Conservation (phyloP, 1,140 invertebrate species). For the Centruroides vittatus region DNA sequence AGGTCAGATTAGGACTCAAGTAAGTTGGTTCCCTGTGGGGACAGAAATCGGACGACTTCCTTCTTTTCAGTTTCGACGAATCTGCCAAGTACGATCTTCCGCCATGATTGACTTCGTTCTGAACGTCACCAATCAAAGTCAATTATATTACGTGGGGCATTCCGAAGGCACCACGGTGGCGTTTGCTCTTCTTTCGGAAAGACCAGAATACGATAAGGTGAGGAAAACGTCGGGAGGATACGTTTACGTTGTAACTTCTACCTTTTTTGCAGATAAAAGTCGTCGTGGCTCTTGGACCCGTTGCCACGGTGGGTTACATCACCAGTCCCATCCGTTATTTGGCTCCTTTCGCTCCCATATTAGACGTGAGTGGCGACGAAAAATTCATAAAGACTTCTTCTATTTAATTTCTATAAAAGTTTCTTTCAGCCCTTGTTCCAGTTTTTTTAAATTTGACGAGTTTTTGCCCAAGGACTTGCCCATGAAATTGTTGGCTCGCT, state of each 20-base stretch:
- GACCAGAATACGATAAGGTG: conserved; percentile 49
- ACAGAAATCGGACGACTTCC: conserved; percentile 27
- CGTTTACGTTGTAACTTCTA: background rate
- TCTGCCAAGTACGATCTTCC: conserved; percentile 31
- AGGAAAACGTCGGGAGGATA: conserved; percentile 10
- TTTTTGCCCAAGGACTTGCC: conserved; percentile 48
- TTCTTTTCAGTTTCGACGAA: conserved; percentile 24
- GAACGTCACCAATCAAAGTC: conserved; percentile 36
- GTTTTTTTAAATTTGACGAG: conserved; percentile 43
- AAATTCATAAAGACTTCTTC: too few relatives aligned
- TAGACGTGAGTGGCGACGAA: conserved; percentile 21
- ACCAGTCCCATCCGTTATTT: conserved; percentile 41
- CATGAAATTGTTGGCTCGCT: conserved; percentile 41
- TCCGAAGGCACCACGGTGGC: conserved; percentile 48
- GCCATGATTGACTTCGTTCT: conserved; percentile 34
- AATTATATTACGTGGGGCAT: conserved; percentile 49
- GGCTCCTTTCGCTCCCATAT: conserved; percentile 24
- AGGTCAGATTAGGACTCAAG: conserved; percentile 24
- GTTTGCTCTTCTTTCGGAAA: conserved; percentile 43
- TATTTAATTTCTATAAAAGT: background rate
- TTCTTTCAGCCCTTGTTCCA: conserved; percentile 36
- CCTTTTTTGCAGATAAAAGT: conserved; percentile 20
- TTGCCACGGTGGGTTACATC: conserved; percentile 51
- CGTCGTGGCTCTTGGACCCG: conserved; percentile 52
- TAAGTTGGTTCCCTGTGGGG: background rate